Conservation (phyloP, 1,140 invertebrate species). For the Zophobas morio region DNA sequence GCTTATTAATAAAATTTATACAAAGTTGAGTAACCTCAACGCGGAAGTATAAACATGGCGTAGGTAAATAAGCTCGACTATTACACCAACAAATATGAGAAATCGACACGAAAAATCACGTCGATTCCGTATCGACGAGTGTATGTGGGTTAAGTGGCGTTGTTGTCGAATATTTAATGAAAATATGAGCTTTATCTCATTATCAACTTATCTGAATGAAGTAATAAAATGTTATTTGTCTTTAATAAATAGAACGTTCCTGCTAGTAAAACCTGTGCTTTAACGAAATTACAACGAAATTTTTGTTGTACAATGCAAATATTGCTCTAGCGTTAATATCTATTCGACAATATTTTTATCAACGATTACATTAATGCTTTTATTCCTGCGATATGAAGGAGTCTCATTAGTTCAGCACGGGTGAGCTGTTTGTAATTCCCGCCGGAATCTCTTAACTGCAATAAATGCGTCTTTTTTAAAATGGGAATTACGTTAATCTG, state of each 20-base stretch:
- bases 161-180: conserved; percentile 9
- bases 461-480: too few species aligned
- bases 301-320: background rate
- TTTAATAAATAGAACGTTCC: conserved; percentile 8
- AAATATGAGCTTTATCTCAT: conserved; percentile 3
- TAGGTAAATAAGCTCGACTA: background rate
- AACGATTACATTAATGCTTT: conserved; percentile 9
- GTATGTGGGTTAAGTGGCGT: background rate
- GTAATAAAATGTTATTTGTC: conserved; percentile 5
- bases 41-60: background rate
- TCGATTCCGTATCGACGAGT: background rate
- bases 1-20: background rate
- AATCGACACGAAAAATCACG: conserved; percentile 1
- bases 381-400: background rate
- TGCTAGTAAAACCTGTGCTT: conserved; percentile 1
- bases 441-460: too few species aligned
- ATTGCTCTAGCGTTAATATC: conserved; percentile 16
- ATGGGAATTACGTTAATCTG: too few species aligned
- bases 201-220: conserved; percentile 10
- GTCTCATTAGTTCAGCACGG: background rate
- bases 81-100: background rate
- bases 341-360: background rate
- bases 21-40: background rate
- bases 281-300: conserved; percentile 1
- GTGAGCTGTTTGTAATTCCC: background rate